phyloP scores from a whole-genome alignment of 2,797 vertebrate species.

The Scyliorhinus canicula region DNA sequence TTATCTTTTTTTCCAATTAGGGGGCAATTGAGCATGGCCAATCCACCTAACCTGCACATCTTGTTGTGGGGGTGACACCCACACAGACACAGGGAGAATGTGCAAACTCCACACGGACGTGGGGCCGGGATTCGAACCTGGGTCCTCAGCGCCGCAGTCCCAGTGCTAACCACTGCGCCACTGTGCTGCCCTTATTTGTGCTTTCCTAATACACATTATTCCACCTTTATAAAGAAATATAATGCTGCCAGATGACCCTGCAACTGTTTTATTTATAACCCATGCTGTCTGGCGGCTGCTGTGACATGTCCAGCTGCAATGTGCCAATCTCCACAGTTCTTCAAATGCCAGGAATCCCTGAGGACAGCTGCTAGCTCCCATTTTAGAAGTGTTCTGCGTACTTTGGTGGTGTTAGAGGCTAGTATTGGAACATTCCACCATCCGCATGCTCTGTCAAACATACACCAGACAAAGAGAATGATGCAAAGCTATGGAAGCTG shows the following conservation, averaged over 20 bases:
- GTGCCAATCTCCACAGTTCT: constrained; percentile 48
- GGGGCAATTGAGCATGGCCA: too few species aligned
- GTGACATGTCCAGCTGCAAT: constrained; percentile 47
- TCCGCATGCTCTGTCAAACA: background rate
- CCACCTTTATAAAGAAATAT: constrained; percentile 43
- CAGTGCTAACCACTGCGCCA: too few species aligned
- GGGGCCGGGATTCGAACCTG: too few species aligned
- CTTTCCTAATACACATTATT: background rate
- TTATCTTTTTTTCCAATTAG: too few species aligned
- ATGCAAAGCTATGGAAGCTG: background rate
- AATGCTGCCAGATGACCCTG: constrained; percentile 33
- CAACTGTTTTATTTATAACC: constrained; percentile 53
- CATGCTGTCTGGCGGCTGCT: background rate
- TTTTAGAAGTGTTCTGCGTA: constrained; percentile 44
- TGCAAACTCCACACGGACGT: too few species aligned
- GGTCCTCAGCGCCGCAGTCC: too few species aligned
- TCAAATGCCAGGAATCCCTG: constrained; percentile 46
- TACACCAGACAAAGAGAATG: background rate
- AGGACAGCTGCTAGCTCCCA: constrained; percentile 44
- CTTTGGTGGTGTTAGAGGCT: background rate
- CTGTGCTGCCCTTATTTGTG: constrained; percentile 6
- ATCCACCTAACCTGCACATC: too few species aligned
- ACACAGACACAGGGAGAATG: too few species aligned
- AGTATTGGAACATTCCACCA: background rate
- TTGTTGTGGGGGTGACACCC: too few species aligned